Percentiles rank a stretch among this genome's conserved stretches.
Conservation (phyloP, 2,888 invertebrate genomes). For the Tinea semifulvella region DNA sequence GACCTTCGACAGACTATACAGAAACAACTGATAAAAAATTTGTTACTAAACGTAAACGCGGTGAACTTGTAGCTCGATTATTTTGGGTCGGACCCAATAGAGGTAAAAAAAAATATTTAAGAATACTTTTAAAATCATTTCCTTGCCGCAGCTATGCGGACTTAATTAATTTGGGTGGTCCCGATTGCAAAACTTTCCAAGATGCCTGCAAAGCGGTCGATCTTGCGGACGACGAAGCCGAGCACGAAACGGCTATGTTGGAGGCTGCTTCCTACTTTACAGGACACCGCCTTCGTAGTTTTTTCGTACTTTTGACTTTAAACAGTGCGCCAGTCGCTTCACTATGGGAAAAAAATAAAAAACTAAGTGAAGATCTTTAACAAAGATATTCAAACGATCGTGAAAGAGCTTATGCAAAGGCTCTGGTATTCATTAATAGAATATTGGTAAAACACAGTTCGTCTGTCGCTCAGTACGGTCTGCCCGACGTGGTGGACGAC, state of each 20-base stretch:
- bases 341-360: too few relatives aligned
- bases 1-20: neutral
- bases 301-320: slow-evolving; percentile 16
- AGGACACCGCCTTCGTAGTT: slow-evolving; percentile 16
- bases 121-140: slow-evolving; percentile 14
- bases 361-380: too few relatives aligned
- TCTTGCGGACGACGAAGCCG: slow-evolving; percentile 18
- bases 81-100: slow-evolving; percentile 18
- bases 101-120: slow-evolving; percentile 17
- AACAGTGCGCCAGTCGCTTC: slow-evolving; percentile 16
- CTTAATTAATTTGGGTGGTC: slow-evolving; percentile 18
- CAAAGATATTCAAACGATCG: too few relatives aligned
- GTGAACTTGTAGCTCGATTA: slow-evolving; percentile 15
- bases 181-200: slow-evolving; percentile 19
- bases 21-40: slow-evolving; percentile 1
- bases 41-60: slow-evolving; percentile 6
- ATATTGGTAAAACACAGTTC: too few relatives aligned
- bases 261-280: slow-evolving; percentile 18
- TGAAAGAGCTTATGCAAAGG: too few relatives aligned
- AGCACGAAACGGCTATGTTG: slow-evolving; percentile 16
- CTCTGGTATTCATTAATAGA: too few relatives aligned
- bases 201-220: slow-evolving; percentile 18
- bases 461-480: too few relatives aligned
- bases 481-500: too few relatives aligned
- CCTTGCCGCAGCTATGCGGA: slow-evolving; percentile 17